Evolutionary conservation across 2,888 invertebrate species (phyloP).

Genomic region (Digitonthophagus gazella): DNA sequence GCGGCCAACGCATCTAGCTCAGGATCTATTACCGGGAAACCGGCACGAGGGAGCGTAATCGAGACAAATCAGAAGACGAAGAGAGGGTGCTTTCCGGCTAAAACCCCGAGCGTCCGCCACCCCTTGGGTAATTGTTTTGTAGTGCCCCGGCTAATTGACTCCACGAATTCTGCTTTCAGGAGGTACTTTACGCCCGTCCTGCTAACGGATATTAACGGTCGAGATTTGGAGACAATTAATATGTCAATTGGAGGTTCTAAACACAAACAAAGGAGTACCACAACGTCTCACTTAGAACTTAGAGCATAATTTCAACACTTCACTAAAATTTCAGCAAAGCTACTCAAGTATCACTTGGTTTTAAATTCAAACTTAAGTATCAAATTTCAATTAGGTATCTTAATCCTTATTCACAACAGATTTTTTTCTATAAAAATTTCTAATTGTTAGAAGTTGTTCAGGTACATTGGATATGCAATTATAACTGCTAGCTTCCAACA

Average conservation of each 20-base stretch:
- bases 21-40: not conserved
- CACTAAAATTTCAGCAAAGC: too few species aligned
- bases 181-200: not conserved
- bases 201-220: not conserved
- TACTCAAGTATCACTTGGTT: too few species aligned
- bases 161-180: not conserved
- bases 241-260: not conserved
- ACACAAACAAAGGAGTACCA: too few species aligned
- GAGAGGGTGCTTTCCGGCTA: not conserved
- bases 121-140: not conserved
- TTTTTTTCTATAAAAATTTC: too few species aligned
- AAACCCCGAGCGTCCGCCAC: not conserved
- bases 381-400: too few species aligned
- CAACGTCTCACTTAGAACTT: too few species aligned
- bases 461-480: too few species aligned
- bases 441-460: too few species aligned
- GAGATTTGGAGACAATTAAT: not conserved
- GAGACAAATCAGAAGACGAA: not conserved
- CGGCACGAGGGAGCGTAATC: not conserved
- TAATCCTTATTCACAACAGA: too few species aligned
- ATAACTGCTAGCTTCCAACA: too few species aligned
- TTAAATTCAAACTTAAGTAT: too few species aligned
- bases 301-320: too few species aligned
- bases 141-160: not conserved
- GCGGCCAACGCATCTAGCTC: not conserved